phyloP scores from a whole-genome alignment of 1,140 invertebrate species.

The Drosophila rufa region DNA sequence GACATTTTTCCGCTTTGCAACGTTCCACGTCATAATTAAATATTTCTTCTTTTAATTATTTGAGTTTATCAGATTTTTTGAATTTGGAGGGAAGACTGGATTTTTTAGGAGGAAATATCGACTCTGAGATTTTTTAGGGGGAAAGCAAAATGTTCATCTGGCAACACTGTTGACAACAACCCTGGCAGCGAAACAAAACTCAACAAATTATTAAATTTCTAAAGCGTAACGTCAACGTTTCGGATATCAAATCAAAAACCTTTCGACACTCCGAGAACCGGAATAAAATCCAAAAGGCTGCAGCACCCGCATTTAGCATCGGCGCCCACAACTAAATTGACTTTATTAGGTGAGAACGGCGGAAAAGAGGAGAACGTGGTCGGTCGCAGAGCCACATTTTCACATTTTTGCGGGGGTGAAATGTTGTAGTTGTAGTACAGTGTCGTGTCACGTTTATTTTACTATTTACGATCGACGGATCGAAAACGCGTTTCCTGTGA shows the following conservation, averaged over 20 bases:
- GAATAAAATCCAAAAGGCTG: slow-evolving; percentile 22
- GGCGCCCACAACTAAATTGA: slow-evolving; percentile 17
- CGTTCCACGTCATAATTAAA: too few species aligned
- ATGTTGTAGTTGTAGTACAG: slow-evolving; percentile 28
- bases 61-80: too few species aligned
- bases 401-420: slow-evolving; percentile 4
- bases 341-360: slow-evolving; percentile 63
- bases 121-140: too few species aligned
- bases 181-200: slow-evolving; percentile 25
- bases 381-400: slow-evolving; percentile 46
- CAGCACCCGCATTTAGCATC: slow-evolving; percentile 23
- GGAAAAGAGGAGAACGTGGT: slow-evolving; percentile 40
- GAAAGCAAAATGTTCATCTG: too few species aligned
- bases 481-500: slow-evolving; percentile 23
- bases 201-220: slow-evolving; percentile 30
- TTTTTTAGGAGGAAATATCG: too few species aligned
- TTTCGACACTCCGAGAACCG: slow-evolving; percentile 27
- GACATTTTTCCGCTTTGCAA: too few species aligned
- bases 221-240: slow-evolving; percentile 51
- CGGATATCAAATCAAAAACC: slow-evolving; percentile 53
- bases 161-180: too few species aligned
- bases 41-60: too few species aligned
- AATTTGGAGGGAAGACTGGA: too few species aligned
- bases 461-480: slow-evolving; percentile 12
- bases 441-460: slow-evolving; percentile 21